Percentiles rank a stretch among this genome's conserved stretches.
Evolutionary conservation across 2,113 vertebrate species (phyloP).

Genomic region (Psilopogon haemacephalus): DNA sequence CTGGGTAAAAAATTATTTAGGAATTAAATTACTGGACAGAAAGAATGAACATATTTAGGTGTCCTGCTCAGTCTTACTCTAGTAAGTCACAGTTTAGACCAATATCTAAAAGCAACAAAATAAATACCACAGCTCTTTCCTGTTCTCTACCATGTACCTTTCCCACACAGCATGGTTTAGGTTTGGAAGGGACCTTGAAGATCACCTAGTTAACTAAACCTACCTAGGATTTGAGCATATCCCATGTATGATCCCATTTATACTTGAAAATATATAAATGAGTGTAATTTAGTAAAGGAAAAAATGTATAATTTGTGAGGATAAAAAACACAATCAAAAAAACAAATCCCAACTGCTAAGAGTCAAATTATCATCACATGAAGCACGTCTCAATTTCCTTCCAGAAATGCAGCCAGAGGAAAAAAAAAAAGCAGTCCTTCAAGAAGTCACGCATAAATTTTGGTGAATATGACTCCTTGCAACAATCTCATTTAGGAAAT

Average conservation of each 20-base stretch:
- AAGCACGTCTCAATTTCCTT: neutral
- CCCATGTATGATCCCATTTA: neutral
- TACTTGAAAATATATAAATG: neutral
- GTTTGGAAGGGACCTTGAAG: no score
- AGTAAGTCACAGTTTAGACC: neutral
- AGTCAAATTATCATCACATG: neutral
- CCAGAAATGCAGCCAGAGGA: accelerated
- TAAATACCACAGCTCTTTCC: neutral
- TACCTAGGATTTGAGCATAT: neutral
- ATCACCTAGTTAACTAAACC: neutral
- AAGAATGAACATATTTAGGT: no score
- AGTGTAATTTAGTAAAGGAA: neutral
- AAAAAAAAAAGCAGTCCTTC: neutral
- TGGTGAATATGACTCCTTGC: accelerated
- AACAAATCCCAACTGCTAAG: neutral
- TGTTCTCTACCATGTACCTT: neutral
- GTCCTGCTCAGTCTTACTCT: no score
- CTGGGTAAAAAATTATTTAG: no score
- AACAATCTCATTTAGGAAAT: neutral
- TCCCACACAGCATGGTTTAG: neutral
- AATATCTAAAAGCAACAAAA: neutral
- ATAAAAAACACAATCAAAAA: neutral
- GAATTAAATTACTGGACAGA: no score
- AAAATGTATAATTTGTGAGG: neutral
- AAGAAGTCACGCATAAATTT: accelerated